Percentiles rank a stretch among this genome's conserved stretches.
phyloP scores from a whole-genome alignment of 23 tunicate genomes.

The Ciona savignyi region DNA sequence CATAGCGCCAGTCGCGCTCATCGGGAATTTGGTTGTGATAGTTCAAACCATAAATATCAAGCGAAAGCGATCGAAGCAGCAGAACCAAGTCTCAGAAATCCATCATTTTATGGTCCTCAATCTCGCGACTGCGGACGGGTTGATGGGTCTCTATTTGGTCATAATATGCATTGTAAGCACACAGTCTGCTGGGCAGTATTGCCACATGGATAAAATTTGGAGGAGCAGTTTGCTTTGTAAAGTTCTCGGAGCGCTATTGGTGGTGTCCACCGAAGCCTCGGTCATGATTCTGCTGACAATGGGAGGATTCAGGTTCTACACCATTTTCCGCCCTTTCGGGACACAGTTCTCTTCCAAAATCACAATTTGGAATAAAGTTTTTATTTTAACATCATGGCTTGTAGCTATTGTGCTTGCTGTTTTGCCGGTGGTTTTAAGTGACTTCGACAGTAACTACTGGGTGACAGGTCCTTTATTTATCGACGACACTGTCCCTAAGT shows the following conservation, averaged over 20 bases:
- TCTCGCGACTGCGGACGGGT: conserved; percentile 42
- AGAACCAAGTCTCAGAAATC: neutral
- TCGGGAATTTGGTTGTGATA: conserved; percentile 44
- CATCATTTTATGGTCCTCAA: conserved; percentile 49
- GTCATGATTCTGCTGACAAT: conserved; percentile 32
- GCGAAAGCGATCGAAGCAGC: neutral
- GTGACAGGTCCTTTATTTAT: conserved; percentile 16
- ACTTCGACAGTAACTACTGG: conserved; percentile 15
- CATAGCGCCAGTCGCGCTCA: conserved; percentile 25
- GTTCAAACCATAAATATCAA: conserved; percentile 1
- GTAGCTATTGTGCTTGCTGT: conserved; percentile 20
- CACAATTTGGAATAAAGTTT: too few species aligned
- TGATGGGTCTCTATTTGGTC: conserved; percentile 65
- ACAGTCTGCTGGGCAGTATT: conserved; percentile 28
- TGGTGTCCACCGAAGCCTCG: conserved; percentile 59
- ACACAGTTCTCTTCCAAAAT: neutral
- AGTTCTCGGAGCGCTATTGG: conserved; percentile 24
- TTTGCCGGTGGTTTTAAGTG: conserved; percentile 6
- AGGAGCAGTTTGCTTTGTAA: conserved; percentile 25
- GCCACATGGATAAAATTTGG: conserved; percentile 35
- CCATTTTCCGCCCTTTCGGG: conserved; percentile 16
- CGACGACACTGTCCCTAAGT: conserved; percentile 4
- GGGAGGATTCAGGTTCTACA: conserved; percentile 24
- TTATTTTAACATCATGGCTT: conserved; percentile 5
- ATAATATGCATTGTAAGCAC: conserved; percentile 24